Evolutionary conservation across 2,797 vertebrate species (phyloP).

Genomic region (Miichthys miiuy): DNA sequence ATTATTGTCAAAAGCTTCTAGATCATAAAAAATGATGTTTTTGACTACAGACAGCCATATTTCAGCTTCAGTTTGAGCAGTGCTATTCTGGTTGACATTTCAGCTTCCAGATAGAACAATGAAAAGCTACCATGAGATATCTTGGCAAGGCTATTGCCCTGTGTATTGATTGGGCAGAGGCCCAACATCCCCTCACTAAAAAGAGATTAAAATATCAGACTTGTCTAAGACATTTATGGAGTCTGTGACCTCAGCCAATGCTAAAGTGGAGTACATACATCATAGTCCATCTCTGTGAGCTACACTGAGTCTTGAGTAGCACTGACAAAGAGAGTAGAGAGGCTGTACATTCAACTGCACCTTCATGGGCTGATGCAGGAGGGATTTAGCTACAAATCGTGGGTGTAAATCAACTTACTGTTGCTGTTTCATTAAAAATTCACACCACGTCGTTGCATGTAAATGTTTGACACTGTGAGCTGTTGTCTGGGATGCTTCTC

Average conservation of each 20-base stretch:
- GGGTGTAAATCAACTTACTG: slow-evolving; percentile 69
- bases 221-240: slow-evolving; percentile 88
- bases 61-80: slow-evolving; percentile 64
- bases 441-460: slow-evolving; percentile 70
- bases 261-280: slow-evolving; percentile 85
- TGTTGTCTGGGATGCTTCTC: slow-evolving; percentile 65
- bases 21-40: slow-evolving; percentile 59
- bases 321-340: slow-evolving; percentile 67
- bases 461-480: slow-evolving; percentile 71
- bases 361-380: slow-evolving; percentile 47
- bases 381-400: slow-evolving; percentile 45
- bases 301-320: slow-evolving; percentile 65
- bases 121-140: slow-evolving; percentile 78
- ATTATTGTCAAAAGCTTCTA: slow-evolving; percentile 65
- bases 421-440: slow-evolving; percentile 76
- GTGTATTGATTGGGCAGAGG: slow-evolving; percentile 84
- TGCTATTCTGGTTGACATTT: slow-evolving; percentile 75
- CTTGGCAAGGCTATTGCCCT: slow-evolving; percentile 82
- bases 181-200: slow-evolving; percentile 85
- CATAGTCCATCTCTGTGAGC: slow-evolving; percentile 82
- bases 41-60: slow-evolving; percentile 62
- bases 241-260: slow-evolving; percentile 87
- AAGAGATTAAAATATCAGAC: slow-evolving; percentile 88
- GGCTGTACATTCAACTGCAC: slow-evolving; percentile 58
- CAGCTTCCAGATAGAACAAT: slow-evolving; percentile 79